These are phyloP conservation scores for Sarcophaga variegata DNA, from an alignment of 2,888 invertebrate species.

Conservation along the genomic window DNA sequence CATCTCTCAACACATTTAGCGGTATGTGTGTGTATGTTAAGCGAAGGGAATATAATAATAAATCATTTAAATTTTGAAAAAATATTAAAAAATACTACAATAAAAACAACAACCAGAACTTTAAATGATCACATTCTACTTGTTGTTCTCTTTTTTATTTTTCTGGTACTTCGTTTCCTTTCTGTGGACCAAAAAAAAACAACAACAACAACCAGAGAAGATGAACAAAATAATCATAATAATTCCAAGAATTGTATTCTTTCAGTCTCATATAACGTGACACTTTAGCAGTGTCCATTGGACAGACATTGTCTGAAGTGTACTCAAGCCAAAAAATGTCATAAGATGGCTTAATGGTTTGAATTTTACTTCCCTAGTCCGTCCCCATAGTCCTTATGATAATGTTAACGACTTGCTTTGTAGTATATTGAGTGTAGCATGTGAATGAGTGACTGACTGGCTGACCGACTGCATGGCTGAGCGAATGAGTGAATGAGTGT, in stretches of 20 bases:
- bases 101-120: neutral
- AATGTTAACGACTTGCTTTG: neutral
- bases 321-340: slow-evolving; percentile 62
- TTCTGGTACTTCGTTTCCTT: neutral
- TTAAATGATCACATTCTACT: neutral
- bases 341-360: slow-evolving; percentile 53
- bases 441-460: neutral
- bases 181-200: neutral
- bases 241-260: slow-evolving; percentile 61
- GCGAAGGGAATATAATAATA: slow-evolving; percentile 46
- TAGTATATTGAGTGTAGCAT: neutral
- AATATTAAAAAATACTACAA: slow-evolving; percentile 48
- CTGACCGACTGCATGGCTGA: neutral
- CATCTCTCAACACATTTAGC: slow-evolving; percentile 58
- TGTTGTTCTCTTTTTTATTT: neutral
- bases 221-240: slow-evolving; percentile 2
- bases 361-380: slow-evolving; percentile 23
- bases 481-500: slow-evolving; percentile 14
- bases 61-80: slow-evolving; percentile 56
- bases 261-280: slow-evolving; percentile 68
- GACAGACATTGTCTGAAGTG: slow-evolving; percentile 23
- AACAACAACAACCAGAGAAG: neutral
- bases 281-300: slow-evolving; percentile 70
- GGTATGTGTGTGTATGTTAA: neutral
- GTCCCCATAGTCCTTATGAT: neutral